phyloP scores from a whole-genome alignment of 2,888 invertebrate species.

The Stenodema calcarata region DNA sequence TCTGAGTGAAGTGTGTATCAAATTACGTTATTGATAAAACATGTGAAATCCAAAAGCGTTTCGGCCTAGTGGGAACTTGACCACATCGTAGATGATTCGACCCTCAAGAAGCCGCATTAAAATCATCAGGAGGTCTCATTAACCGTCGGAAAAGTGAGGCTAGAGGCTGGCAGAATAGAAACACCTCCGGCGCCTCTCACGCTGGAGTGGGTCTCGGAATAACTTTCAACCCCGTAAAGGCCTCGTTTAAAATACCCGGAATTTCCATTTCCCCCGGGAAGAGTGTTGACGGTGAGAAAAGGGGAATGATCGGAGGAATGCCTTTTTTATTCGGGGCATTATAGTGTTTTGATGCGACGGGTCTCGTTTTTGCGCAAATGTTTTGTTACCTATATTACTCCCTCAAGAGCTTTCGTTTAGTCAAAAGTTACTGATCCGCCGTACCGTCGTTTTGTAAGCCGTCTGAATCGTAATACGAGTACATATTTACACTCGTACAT shows the following conservation, averaged over 20 bases:
- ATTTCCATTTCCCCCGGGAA: not conserved
- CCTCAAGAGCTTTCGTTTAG: not conserved
- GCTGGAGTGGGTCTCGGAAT: not conserved
- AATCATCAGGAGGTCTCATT: not conserved
- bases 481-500: too few species aligned
- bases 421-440: too few species aligned
- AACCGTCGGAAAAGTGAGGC: not conserved
- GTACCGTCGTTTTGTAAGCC: too few species aligned
- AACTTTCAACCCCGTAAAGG: not conserved
- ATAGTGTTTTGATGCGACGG: not conserved
- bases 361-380: not conserved
- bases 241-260: not conserved
- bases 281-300: not conserved
- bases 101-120: not conserved
- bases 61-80: not conserved
- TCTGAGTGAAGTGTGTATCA: too few species aligned
- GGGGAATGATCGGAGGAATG: not conserved
- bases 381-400: not conserved
- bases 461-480: too few species aligned
- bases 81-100: not conserved
- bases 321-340: not conserved
- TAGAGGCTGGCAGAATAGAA: not conserved
- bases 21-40: not conserved
- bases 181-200: not conserved
- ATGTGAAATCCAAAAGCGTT: not conserved